Evolutionary conservation across 2,797 vertebrate species (phyloP).

Genomic region (Amblyopsis hoosieri): DNA sequence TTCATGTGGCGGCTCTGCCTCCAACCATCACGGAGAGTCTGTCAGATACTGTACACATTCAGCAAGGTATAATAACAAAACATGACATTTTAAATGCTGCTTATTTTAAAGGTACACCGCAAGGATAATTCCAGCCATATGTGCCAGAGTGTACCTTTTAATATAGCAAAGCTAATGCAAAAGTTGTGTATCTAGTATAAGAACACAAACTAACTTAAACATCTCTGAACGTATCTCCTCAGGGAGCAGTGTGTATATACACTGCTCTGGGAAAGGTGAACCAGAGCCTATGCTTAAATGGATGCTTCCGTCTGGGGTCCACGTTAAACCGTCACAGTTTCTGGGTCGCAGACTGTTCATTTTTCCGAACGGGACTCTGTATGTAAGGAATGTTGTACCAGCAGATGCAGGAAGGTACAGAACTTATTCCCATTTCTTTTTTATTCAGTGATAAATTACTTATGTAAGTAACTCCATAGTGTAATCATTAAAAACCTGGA

Average conservation of each 20-base stretch:
- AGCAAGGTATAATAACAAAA: slow-evolving; percentile 53
- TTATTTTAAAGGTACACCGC: no score
- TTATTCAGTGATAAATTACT: no score
- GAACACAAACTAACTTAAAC: not conserved
- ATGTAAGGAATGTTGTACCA: slow-evolving; percentile 65
- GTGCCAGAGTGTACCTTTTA: no score
- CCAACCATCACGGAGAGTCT: slow-evolving; percentile 73
- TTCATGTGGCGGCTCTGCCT: slow-evolving; percentile 79
- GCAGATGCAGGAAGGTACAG: slow-evolving; percentile 73
- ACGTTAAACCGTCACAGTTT: slow-evolving; percentile 79
- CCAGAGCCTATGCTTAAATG: slow-evolving; percentile 77
- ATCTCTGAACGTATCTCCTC: not conserved
- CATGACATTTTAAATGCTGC: no score
- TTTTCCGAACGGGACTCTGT: slow-evolving; percentile 82
- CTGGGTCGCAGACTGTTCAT: slow-evolving; percentile 76
- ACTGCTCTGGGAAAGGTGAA: slow-evolving; percentile 79
- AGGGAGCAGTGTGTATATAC: slow-evolving; percentile 71
- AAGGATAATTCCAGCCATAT: no score
- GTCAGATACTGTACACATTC: slow-evolving; percentile 63
- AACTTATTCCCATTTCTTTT: not conserved
- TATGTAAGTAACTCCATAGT: no score
- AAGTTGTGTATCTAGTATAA: not conserved
- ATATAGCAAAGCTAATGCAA: not conserved
- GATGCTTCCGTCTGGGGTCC: slow-evolving; percentile 70
- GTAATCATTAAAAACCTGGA: no score